Base-by-base conservation (phyloP, 1,140 invertebrate species). In the Fopius arisanus region DNA sequence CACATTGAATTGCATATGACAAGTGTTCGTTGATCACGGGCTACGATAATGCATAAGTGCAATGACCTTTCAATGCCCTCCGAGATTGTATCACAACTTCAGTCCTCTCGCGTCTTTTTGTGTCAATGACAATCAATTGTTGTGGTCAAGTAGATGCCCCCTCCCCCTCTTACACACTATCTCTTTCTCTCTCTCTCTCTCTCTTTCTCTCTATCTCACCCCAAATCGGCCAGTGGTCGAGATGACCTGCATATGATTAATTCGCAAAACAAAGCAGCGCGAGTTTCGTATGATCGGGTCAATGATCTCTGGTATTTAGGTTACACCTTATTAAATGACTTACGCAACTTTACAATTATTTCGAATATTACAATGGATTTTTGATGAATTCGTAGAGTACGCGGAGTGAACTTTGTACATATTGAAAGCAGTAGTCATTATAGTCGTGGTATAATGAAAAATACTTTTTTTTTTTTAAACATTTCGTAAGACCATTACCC, bases 101-200 rank as follows among this genome's bases (percentile, higher is more conserved):
- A 37, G 3, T 37, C 33, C 12, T 37, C 33, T 10, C 33, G 33
- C 33, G 33, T 37, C 33, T 37, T 37, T 37, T 7, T 84, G 79
- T 81, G 82, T 82, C 81, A 83, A 83, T 84, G 83, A 82, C 82
- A 81, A 83, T 79, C 83, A 86, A 86, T 86, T 86, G 84, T 77
- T 78, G 33, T 75, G 81, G 31, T 84, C 81, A 86, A 84, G 82
- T 83, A 82, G 77, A 29, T 78, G 72, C 73, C 73, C 78, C 74
- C 70, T 74, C 65, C 5, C 23, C 6, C n/a, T n/a, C n/a, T n/a
- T n/a, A n/a, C n/a, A n/a, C n/a, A n/a, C n/a, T n/a, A n/a, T n/a
- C n/a, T n/a, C n/a, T n/a, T n/a, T n/a, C n/a, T n/a, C n/a, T n/a
- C n/a, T n/a, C n/a, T n/a, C n/a, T n/a, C n/a, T n/a, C n/a, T n/a